Evolutionary conservation across 2,888 invertebrate species (phyloP), one percentile per base, ranked within the genome.

Genomic region (Baccha elongata): DNA sequence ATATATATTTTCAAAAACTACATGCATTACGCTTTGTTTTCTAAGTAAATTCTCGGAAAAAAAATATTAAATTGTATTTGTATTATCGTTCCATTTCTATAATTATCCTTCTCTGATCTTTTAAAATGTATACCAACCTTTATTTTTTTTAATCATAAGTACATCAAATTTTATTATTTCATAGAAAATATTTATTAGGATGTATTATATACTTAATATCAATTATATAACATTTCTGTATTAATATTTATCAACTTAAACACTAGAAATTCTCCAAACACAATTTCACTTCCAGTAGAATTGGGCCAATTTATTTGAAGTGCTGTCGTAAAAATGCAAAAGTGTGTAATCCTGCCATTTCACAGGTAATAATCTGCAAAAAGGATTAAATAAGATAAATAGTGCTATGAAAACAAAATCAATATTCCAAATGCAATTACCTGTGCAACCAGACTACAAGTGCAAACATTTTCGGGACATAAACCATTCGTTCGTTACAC

Each of bases 291-390:
- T 89, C 89, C 89, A 89, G 79, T 89, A 88, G 85, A 89, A 89
- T 69, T 89, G 86, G 84, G 89, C 89, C 55, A 88, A 86, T 46
- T 89, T 89, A 72, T 89, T 88, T 72, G 87, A 88, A 85, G 89
- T 88, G 74, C 89, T 89, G 46, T 89, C 87, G 76, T 89, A 89
- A 75, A 89, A 88, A 42, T 87, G 86, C 62, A 89, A 75, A 29
- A 89, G 72, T 86, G 89, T 88, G 81, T 88, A 89, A 84, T 89
- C 89, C 88, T 89, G 89, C 89, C 89, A 89, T 64, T 89, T 89
- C 7, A 89, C 89, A 17, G 89, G 89, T 83, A 89, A 85, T 48
- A 89, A 85, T 83, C 89, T 89, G 85, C 0, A 68, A 21, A 53
- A 52, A 40, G 62, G 17, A 6, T 52, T 60, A 58, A 35, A 19